phyloP scores from a whole-genome alignment of 2,888 invertebrate genomes.

The Caenorhabditis sp. region DNA sequence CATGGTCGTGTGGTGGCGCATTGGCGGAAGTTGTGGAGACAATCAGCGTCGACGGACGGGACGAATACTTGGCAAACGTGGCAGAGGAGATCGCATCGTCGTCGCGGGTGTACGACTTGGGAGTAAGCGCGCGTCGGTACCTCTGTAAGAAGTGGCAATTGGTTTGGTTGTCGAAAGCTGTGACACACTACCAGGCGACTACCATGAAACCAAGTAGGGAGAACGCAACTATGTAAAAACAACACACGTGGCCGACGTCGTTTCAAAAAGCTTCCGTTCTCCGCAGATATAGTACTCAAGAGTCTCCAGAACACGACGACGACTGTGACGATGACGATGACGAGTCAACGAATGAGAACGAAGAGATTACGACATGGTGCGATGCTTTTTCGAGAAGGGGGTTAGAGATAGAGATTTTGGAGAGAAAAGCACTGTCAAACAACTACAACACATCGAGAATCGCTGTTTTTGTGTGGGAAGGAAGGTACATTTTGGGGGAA shows the following conservation, averaged over 20 bases:
- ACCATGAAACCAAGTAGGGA: conserved; percentile 55
- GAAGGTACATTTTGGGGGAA: conserved; percentile 7
- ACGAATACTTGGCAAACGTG: conserved; percentile 50
- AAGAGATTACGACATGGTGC: conserved; percentile 8
- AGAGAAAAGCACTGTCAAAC: conserved; percentile 18
- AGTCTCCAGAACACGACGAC: background rate
- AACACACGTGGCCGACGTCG: background rate
- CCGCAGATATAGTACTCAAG: background rate
- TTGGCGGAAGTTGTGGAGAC: conserved; percentile 24
- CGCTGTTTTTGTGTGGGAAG: background rate
- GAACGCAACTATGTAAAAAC: conserved; percentile 6
- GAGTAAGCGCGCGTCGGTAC: conserved; percentile 48
- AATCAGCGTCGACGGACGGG: conserved; percentile 33
- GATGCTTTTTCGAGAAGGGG: conserved; percentile 33
- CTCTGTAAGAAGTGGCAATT: conserved; percentile 38
- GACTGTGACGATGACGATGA: background rate
- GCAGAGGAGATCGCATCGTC: conserved; percentile 43
- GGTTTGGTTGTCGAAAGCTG: background rate
- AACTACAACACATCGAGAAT: conserved; percentile 8
- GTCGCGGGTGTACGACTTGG: conserved; percentile 47
- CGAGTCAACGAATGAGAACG: background rate
- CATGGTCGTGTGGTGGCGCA: conserved; percentile 16
- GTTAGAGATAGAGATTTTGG: conserved; percentile 36
- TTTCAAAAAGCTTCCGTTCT: no score
- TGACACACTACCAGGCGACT: conserved; percentile 46